Evolutionary conservation across 1,140 invertebrate genomes (phyloP).

Genomic region (Apis mellifera): Amel_HAv3.1 CM009932.2:672501-673000

Average conservation of each 20-base stretch:
- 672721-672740: constrained; percentile 78
- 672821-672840: too few species aligned
- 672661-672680: constrained; percentile 87
- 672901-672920: not conserved
- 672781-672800: too few species aligned
- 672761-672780: not conserved
- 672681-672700: constrained; percentile 85
- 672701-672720: constrained; percentile 81
- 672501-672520: constrained; percentile 83
- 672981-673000: too few species aligned
- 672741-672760: constrained; percentile 75
- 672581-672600: constrained; percentile 88
- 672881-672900: not conserved
- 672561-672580: constrained; percentile 80
- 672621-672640: constrained; percentile 81
- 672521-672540: constrained; percentile 83
- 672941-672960: too few species aligned
- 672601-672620: constrained; percentile 91
- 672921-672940: not conserved
- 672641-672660: constrained; percentile 89
- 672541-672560: constrained; percentile 86
- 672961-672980: too few species aligned
- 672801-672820: too few species aligned
- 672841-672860: not conserved
- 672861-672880: not conserved